Evolutionary conservation across 2,113 vertebrate species (phyloP).

Genomic region (Pteruthius melanotis): DNA sequence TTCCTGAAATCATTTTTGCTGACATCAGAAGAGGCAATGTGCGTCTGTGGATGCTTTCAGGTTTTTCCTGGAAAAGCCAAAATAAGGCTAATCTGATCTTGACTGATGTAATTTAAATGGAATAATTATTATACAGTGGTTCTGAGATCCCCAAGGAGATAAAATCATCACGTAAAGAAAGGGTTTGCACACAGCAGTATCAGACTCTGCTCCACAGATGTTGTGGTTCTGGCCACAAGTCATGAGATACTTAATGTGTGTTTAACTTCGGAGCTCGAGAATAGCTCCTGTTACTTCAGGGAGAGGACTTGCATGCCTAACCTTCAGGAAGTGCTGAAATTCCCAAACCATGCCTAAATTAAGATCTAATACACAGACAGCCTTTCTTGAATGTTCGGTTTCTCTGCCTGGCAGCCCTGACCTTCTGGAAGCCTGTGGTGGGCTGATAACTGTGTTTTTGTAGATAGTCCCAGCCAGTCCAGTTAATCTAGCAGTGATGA

Average conservation of each 20-base stretch:
- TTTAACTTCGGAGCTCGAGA: background rate
- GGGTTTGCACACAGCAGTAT: background rate
- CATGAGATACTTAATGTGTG: background rate
- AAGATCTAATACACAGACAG: background rate
- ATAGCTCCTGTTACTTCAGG: background rate
- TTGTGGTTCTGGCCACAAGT: background rate
- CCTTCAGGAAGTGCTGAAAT: background rate
- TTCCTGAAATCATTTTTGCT: background rate
- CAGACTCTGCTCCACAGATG: accelerated
- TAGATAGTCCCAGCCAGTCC: background rate
- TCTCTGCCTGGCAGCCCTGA: background rate
- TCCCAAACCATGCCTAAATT: background rate
- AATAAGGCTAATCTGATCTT: background rate
- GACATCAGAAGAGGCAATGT: background rate
- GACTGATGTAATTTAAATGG: background rate
- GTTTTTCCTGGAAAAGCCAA: background rate
- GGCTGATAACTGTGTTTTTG: background rate
- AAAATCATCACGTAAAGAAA: background rate
- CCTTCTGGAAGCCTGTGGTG: background rate
- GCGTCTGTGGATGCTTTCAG: background rate
- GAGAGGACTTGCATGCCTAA: background rate
- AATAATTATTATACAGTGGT: background rate
- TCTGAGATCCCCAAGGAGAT: background rate
- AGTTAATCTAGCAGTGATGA: background rate
- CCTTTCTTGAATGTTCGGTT: background rate